phyloP scores from a whole-genome alignment of 2,113 vertebrate genomes.

The Acanthisitta chloris region DNA sequence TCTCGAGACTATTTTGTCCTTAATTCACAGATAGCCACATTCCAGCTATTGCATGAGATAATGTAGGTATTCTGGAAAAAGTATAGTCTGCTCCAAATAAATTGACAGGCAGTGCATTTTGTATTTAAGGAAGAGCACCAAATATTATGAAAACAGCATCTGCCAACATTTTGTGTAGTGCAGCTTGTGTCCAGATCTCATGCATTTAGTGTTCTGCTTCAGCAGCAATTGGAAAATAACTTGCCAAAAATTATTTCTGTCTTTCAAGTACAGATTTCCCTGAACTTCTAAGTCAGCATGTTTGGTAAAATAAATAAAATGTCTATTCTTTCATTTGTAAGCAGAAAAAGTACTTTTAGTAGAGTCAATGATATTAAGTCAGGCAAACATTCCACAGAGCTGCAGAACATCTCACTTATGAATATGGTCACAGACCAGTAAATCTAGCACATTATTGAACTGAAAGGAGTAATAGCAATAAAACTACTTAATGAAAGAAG shows the following conservation, averaged over 20 bases:
- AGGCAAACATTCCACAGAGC: background rate
- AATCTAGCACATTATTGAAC: background rate
- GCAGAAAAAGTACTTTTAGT: background rate
- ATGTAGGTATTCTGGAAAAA: accelerated
- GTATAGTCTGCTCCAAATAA: background rate
- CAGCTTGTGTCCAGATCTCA: background rate
- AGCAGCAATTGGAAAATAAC: background rate
- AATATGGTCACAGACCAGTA: background rate
- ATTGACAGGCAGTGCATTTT: background rate
- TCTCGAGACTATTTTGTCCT: background rate
- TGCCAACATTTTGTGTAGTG: background rate
- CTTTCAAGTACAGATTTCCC: background rate
- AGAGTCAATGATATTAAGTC: background rate
- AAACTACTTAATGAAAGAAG: background rate
- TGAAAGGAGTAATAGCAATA: background rate
- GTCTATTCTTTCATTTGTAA: background rate
- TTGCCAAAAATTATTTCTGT: background rate
- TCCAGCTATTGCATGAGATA: background rate
- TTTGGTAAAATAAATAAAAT: background rate
- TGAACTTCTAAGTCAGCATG: background rate
- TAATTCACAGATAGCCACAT: background rate
- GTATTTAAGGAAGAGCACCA: background rate
- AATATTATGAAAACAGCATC: background rate
- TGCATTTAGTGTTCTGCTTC: background rate
- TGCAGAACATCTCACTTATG: background rate